Conservation (phyloP, 2,797 vertebrate species). For the Spinus pinus region DNA sequence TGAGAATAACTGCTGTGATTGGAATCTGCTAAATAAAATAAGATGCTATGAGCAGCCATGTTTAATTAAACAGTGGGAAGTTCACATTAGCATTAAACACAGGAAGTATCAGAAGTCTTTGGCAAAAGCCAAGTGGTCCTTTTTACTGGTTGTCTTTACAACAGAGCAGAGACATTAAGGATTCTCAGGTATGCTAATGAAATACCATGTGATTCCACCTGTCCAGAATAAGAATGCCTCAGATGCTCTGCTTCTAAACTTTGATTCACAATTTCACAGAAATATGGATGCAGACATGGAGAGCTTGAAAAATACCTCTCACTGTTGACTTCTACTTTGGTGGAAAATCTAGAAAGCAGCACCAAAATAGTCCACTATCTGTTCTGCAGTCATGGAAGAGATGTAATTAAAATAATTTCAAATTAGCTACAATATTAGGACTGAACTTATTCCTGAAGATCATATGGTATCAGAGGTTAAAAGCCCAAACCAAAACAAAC, state of each 20-base stretch:
- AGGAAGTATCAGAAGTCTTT: background rate
- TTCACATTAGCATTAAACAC: slow-evolving; percentile 11
- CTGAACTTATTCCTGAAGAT: background rate
- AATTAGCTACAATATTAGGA: background rate
- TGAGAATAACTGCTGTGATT: background rate
- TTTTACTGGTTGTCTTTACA: background rate
- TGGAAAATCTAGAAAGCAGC: background rate
- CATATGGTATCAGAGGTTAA: background rate
- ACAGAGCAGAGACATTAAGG: background rate
- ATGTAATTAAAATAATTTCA: background rate
- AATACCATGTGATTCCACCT: background rate
- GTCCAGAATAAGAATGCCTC: background rate
- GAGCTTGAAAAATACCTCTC: background rate
- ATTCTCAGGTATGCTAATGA: background rate
- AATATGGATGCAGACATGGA: background rate
- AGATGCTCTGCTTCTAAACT: background rate
- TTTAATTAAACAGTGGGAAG: slow-evolving; percentile 9
- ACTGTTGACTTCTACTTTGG: background rate
- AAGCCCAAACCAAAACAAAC: background rate
- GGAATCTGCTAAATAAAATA: slow-evolving; percentile 34
- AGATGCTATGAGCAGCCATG: background rate
- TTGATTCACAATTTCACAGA: background rate
- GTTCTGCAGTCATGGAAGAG: background rate
- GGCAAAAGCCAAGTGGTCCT: background rate
- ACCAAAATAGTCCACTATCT: background rate